Evolutionary conservation across 2,888 invertebrate species (phyloP), one percentile per base, ranked within the genome.

Genomic region (Prenolepis imparis): DNA sequence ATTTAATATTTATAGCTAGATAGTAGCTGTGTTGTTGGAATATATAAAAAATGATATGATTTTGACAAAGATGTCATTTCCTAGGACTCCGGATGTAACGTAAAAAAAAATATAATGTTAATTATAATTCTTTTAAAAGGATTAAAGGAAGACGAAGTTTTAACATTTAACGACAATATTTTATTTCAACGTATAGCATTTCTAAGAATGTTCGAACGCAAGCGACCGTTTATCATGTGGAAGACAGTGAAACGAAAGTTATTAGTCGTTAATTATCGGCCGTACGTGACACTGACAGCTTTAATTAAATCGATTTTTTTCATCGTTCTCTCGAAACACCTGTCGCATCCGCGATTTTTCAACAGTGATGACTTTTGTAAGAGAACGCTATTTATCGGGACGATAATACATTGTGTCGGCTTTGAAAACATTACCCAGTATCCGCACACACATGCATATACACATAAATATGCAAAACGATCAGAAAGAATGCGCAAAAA

Each of bases 211-310:
- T 18, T 44, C 1, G 0, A 36, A 57, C 39, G 36, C 8, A 6
- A 67, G 9, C n/a, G 11, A 12, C 11, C 70, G 36, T 81, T 82
- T 68, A 83, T 88, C 86, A 82, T 83, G 83, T 75, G 41, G 36
- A 12, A 55, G 32, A 1, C 59, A 48, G 55, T 36, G 36, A 48
- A 39, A 28, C 32, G 59, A 87, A 85, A 80, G 81, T 89, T 84
- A 85, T 86, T 85, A 81, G 85, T 72, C 84, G 85, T 86, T 89
- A 86, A 89, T 89, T 89, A 86, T 73, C 64, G 74, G 39, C 52
- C 28, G 77, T 78, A 74, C 88, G 89, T 89, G 88, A 87, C 86
- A 24, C 66, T 66, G 64, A 57, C 81, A 68, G 74, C 36, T 52
- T 81, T 85, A 84, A 88, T 88, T 84, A 78, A 85, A 85, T 63